A percentile compares a stretch with the other conserved stretches of the same genome.
These are phyloP conservation scores for Perizoma affinitatum DNA, from an alignment of 2,888 invertebrate genomes.

Conservation along the genomic window DNA sequence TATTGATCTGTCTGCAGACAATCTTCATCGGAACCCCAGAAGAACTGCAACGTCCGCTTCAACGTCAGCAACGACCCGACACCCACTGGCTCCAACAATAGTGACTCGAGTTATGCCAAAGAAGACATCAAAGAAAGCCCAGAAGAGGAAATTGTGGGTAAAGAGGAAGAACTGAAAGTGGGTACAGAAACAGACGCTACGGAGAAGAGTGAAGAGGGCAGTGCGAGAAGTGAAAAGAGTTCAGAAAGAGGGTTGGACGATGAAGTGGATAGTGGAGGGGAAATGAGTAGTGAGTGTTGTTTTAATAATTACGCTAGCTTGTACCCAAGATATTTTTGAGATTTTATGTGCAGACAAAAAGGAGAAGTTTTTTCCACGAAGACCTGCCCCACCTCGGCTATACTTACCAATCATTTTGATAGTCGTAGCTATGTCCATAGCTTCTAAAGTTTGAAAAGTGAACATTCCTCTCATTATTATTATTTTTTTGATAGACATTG, in stretches of 20 bases:
- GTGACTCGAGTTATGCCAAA: conserved; percentile 54
- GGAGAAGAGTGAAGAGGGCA: conserved; percentile 9
- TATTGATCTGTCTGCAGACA: conserved; percentile 45
- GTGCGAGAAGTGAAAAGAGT: neutral
- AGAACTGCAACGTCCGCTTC: conserved; percentile 62
- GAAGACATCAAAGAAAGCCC: conserved; percentile 23
- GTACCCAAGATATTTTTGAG: too few relatives aligned
- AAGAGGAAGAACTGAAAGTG: neutral
- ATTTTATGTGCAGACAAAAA: too few relatives aligned
- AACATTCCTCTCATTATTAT: too few relatives aligned
- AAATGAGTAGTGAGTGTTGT: conserved; percentile 8
- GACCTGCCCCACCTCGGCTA: too few relatives aligned
- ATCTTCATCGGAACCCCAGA: conserved; percentile 48
- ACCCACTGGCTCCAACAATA: conserved; percentile 65
- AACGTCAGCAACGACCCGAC: conserved; percentile 52
- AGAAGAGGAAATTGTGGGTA: conserved; percentile 27
- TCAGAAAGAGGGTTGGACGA: conserved; percentile 9
- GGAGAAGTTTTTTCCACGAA: too few relatives aligned
- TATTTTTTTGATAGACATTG: too few relatives aligned
- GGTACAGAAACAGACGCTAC: conserved; percentile 15
- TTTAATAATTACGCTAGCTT: neutral
- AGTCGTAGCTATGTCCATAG: too few relatives aligned
- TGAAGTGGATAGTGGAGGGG: conserved; percentile 11
- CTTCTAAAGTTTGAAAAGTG: too few relatives aligned
- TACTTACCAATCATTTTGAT: too few relatives aligned